phyloP scores from a whole-genome alignment of 2,113 vertebrate genomes.

The Oncorhynchus masou region DNA sequence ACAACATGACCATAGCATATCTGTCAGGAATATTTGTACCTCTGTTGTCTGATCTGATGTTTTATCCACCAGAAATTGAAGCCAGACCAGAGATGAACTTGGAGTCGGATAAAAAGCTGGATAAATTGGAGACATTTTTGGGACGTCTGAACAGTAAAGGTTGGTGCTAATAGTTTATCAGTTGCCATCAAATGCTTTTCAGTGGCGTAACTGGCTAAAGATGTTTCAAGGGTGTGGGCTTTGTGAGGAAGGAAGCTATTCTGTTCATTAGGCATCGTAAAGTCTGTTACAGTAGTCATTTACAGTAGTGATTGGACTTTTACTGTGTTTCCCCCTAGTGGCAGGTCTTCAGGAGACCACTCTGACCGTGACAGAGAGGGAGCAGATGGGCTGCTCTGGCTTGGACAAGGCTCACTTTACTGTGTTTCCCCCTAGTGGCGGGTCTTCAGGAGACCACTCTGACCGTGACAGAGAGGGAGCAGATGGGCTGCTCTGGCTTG shows the following conservation, averaged over 20 bases:
- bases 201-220: too few relatives aligned
- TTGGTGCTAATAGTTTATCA: conserved; percentile 44
- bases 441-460: conserved; percentile 89
- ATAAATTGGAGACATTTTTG: conserved; percentile 92
- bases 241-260: too few relatives aligned
- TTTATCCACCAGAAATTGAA: conserved; percentile 82
- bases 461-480: conserved; percentile 88
- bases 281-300: too few relatives aligned
- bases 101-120: conserved; percentile 93
- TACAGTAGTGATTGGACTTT: not conserved
- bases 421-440: conserved; percentile 65
- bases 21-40: not conserved
- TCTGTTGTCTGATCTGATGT: not conserved
- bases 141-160: conserved; percentile 94
- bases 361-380: conserved; percentile 87
- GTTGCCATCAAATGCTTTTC: too few relatives aligned
- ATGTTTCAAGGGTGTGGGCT: too few relatives aligned
- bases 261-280: too few relatives aligned
- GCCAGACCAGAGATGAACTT: conserved; percentile 81
- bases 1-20: not conserved
- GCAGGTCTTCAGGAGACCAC: conserved; percentile 88
- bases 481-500: too few relatives aligned
- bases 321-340: conserved; percentile 57
- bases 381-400: too few relatives aligned
- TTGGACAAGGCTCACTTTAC: not conserved